Conservation (phyloP, 2,888 invertebrate genomes). For the Polymixis flavicincta region DNA sequence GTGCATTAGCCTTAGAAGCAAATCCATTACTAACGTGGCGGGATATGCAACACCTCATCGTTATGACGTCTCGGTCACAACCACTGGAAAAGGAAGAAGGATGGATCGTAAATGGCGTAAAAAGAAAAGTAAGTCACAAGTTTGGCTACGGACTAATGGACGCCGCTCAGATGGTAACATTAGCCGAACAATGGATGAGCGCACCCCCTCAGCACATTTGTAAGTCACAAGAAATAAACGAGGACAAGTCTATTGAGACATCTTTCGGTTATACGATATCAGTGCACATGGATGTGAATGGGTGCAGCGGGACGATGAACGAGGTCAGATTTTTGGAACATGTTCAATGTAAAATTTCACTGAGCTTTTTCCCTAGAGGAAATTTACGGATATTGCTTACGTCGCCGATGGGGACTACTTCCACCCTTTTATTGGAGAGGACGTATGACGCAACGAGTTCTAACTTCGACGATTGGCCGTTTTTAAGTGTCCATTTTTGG, state of each 20-base stretch:
- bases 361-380: conserved; percentile 97
- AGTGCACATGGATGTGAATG: conserved; percentile 97
- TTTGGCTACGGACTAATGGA: conserved; percentile 99
- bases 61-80: conserved; percentile 96
- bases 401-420: conserved; percentile 98
- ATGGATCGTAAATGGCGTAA: conserved; percentile 98
- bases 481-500: conserved; percentile 99
- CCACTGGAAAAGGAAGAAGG: conserved; percentile 97
- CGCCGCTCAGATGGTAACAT: conserved; percentile 97
- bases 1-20: conserved; percentile 97
- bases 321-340: conserved; percentile 98
- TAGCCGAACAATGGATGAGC: conserved; percentile 98
- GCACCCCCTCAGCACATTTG: conserved; percentile 99
- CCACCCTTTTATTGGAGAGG: conserved; percentile 97
- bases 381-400: conserved; percentile 97
- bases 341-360: conserved; percentile 98
- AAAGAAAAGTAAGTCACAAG: conserved; percentile 98
- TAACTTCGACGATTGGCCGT: conserved; percentile 99
- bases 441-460: conserved; percentile 97
- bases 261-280: conserved; percentile 94
- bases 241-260: conserved; percentile 95
- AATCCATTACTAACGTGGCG: conserved; percentile 98
- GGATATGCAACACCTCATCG: conserved; percentile 98
- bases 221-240: conserved; percentile 96
- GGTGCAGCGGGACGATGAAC: conserved; percentile 96